Evolutionary conservation across 1,140 invertebrate species (phyloP), one percentile per base, ranked within the genome.

Genomic region (Rhagoletis zephyria): DNA sequence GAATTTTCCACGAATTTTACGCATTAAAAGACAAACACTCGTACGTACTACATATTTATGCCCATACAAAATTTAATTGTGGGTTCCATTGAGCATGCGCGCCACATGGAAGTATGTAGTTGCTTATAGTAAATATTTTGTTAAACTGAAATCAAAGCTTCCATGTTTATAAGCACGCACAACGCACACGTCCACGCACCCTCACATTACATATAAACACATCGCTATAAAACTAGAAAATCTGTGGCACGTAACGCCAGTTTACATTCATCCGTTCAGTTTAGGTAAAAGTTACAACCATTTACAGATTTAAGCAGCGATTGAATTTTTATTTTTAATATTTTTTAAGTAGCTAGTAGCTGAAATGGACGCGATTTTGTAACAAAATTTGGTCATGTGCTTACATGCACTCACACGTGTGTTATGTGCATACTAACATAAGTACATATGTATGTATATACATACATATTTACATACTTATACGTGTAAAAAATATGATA

Each of bases 261-360:
- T 67, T 42, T 12, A 67, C 64, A 40, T 42, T 10, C 64, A 42
- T 10, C 2, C 64, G 40, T 67, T 67, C 40, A 67, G 67, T 74
- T 74, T 30, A 45, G 42, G 67, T 45, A 74, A 74, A 74, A 74
- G 67, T 74, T 74, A 74, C 64, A 67, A 67, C 19, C 64, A 30
- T 42, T 30, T 9, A 67, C 64, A 67, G 42, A 74, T 74, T 74
- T 74, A 42, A 42, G 67, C 67, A 45, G 40, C 14, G 67, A 74
- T 74, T 74, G 67, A 48, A 74, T 42, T 74, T 74, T 74, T 45
- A 74, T 74, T 74, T 74, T 74, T 12, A 74, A 63, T 74, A 74
- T 74, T 74, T 74, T 45, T 74, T 74, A 74, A 74, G 67, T 74
- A 74, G 67, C 67, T 74, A 14, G 14, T 42, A 74, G 42, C 65